phyloP scores from a whole-genome alignment of 1,140 invertebrate species.

The Acromyrmex echinatior region DNA sequence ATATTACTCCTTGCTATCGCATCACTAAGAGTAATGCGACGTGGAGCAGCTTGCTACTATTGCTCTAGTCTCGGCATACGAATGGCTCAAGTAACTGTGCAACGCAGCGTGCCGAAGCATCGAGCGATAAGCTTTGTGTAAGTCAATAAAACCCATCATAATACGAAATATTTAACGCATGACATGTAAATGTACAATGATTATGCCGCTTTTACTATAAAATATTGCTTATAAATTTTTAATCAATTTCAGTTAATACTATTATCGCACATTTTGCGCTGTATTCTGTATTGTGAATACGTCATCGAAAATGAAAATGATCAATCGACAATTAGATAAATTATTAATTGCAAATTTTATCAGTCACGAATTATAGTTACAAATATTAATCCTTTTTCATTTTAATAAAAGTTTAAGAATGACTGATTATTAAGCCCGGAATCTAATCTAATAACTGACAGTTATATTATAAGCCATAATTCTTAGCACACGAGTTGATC shows the following conservation, averaged over 20 bases:
- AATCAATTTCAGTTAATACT: background rate
- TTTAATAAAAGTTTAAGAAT: background rate
- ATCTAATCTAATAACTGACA: constrained; percentile 64
- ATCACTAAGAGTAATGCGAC: background rate
- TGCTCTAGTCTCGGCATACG: background rate
- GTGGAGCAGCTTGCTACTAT: background rate
- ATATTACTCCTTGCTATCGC: background rate
- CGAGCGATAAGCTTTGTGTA: background rate
- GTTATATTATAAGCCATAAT: constrained; percentile 69
- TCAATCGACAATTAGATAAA: background rate
- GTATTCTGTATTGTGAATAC: background rate
- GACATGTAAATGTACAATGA: background rate
- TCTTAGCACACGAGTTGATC: constrained; percentile 22
- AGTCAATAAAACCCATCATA: background rate
- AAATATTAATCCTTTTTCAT: background rate
- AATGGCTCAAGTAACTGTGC: background rate
- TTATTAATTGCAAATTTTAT: constrained; percentile 15
- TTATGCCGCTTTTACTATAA: background rate
- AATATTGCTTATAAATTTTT: background rate
- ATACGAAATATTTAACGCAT: background rate
- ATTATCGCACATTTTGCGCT: background rate
- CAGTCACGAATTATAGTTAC: constrained; percentile 12
- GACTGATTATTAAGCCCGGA: background rate
- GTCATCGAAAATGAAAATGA: background rate
- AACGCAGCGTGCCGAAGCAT: background rate